Evolutionary conservation across 1,140 invertebrate genomes (phyloP), one percentile per base, ranked within the genome.

Genomic region (Paramacrobiotus metropolitanus): DNA sequence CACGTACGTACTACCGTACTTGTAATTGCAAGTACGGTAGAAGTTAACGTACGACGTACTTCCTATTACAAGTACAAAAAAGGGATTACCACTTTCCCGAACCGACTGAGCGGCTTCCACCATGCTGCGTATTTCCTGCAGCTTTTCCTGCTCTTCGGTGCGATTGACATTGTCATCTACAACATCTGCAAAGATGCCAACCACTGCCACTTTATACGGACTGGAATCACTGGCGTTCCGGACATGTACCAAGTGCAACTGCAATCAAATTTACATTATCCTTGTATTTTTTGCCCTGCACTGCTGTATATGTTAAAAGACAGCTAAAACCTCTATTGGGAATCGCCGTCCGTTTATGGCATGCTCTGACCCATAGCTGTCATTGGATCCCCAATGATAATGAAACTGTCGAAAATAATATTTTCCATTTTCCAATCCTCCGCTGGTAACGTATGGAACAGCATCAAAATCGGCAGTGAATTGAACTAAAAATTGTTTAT

Each of bases 341-440:
- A 68, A 81, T 68, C 72, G 73, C 61, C 70, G 69, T 29, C 80
- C 79, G 66, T 88, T 84, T 21, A 94, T 83, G 24, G 79, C 78
- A 74, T 91, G 88, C 73, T 95, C 91, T 1, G 86, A 89, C 29
- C 90, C 90, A 55, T 81, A 71, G 0, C 77, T 76, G 66, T 88
- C 82, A 62, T 86, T 82, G 45, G 80, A 77, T 0, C 88, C 88
- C 84, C 86, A 89, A 69, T 89, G 86, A 63, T 88, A 82, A 72
- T 89, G 86, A 44, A 86, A 72, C 68, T 91, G 87, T 29, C 79
- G 78, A 65, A 92, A 87, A 31, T 80, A 71, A 68, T 88, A 92
- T 63, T 76, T 78, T 1, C 77, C 77, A 20, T 15, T 4, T 0
- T 77, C 77, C 0, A 85, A 73, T 2, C 86, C 74, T 0, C 85